These are phyloP conservation scores for Temnopleurus reevesii DNA, from an alignment of 53 echinoderm and acorn worm genomes.

Conservation along the genomic window DNA sequence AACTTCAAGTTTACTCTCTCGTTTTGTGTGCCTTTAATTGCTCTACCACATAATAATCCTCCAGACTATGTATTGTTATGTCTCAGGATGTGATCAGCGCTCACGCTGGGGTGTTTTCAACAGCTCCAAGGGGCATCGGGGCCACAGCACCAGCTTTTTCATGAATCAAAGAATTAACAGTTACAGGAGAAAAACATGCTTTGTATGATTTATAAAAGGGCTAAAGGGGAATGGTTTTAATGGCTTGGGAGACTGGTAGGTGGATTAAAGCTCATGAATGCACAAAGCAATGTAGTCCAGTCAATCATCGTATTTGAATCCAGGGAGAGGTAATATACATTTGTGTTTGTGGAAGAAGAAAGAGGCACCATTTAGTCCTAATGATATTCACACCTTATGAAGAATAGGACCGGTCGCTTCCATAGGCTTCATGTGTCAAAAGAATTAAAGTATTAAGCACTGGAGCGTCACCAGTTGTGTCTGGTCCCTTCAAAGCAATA, in stretches of 20 bases:
- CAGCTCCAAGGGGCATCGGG: slow-evolving; percentile 38
- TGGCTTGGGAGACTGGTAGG: background rate
- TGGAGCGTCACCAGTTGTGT: too few relatives aligned
- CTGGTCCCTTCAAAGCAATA: too few relatives aligned
- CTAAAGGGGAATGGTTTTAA: background rate
- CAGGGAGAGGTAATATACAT: background rate
- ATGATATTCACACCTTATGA: background rate
- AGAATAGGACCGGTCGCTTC: background rate
- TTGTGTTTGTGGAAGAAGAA: background rate
- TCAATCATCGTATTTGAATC: slow-evolving; percentile 9
- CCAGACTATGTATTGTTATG: slow-evolving; percentile 38
- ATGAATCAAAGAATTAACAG: slow-evolving; percentile 3
- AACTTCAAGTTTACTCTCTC: background rate
- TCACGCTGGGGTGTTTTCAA: slow-evolving; percentile 50
- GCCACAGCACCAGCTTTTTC: slow-evolving; percentile 16
- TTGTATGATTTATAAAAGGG: slow-evolving; percentile 16
- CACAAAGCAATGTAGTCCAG: background rate
- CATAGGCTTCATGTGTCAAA: background rate
- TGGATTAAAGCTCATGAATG: slow-evolving; percentile 16
- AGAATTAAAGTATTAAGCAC: too few relatives aligned
- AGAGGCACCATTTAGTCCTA: background rate
- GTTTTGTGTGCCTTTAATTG: background rate
- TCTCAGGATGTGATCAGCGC: slow-evolving; percentile 19
- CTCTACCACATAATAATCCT: background rate
- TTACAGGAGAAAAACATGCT: slow-evolving; percentile 48